Evolutionary conservation across 1,140 invertebrate genomes (phyloP), one percentile per base, ranked within the genome.

Genomic region (Neodiprion virginianus): DNA sequence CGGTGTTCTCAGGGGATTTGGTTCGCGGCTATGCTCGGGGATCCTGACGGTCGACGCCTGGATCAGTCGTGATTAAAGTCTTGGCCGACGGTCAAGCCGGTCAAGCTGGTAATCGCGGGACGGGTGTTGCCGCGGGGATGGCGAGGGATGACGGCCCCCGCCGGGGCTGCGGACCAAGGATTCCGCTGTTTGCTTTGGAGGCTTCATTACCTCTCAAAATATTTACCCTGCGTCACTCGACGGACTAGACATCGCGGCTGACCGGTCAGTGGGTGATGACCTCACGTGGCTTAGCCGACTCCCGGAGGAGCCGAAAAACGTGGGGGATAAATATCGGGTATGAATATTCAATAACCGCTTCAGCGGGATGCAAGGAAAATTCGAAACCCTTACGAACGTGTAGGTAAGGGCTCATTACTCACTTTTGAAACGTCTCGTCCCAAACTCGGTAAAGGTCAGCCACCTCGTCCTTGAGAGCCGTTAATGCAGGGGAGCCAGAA

Each of bases 391-490:
- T 40, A 40, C 2, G 28, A 40, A 0, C 5, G 53, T 61, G 0
- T 0, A 61, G 53, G 53, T 40, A 4, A 17, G 11, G 8, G 53
- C 8, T 14, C 11, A 61, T 61, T 61, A 89, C 90, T 91, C 83
- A 96, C 95, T 92, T 92, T 86, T 93, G 91, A 86, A 93, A 91
- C 0, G 92, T 91, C 75, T 95, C 93, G 75, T 95, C 94, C 93
- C 94, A 96, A 28, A 93, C 90, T 47, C 92, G 89, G 76, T 95
- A 94, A 77, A 96, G 88, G 69, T 94, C 92, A 69, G 93, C 91
- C 65, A 96, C 91, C 65, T 94, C 93, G 65, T 93, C 91, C 78
- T 94, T 94, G 66, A 95, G 89, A n/a, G 84, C 77, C 12, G 81
- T 74, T 75, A 83, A 89, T 79, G 89, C 85, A 69, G 88, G 84